Evolutionary conservation across 2,113 vertebrate genomes (phyloP), one percentile per base, ranked within the genome.

Genomic region (Poecilia latipinna): DNA sequence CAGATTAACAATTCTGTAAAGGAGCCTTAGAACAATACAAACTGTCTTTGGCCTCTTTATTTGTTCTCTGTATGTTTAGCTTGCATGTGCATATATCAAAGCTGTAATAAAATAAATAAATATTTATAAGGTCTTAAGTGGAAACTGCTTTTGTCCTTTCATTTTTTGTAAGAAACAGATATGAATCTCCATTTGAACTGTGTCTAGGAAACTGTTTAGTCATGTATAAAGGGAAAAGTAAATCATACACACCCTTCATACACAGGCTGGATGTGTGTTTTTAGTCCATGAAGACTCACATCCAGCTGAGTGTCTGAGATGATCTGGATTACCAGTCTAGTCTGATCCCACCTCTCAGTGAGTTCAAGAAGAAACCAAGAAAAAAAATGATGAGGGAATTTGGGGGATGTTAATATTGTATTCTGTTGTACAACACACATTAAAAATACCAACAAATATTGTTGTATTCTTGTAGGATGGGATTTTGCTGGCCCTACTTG

Each of bases 81-180:
- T 83, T 94, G 93, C 91, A 91, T 92, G 90, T 91, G 86, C 79
- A 91, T 82, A 88, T 84, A 78, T 72, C 84, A 83, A 81, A 57
- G 51, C 51, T 74, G 79, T 86, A 86, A 78, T 86, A n/a, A 84
- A 77, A 74, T n/a, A 84, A 77, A 74, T n/a, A 86, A 91, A 93
- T 88, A 92, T 93, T 92, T 93, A 80, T 94, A 92, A 91, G 70
- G 85, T 84, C 88, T 80, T 66, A 86, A 89, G 77, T 80, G 12
- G 79, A 69, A 74, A 22, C 37, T 70, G 1, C 61, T 19, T 17
- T 42, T 57, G 62, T 63, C 0, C 24, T 68, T 48, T 62, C 7
- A 57, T 57, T 22, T 57, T 57, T 37, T 37, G 35, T 10, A 57
- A 57, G 51, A 17, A 57, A 54, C 51, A 57, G 19, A 57, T 7